Conservation (phyloP, 2,797 vertebrate species). For the Artibeus lituratus region DNA sequence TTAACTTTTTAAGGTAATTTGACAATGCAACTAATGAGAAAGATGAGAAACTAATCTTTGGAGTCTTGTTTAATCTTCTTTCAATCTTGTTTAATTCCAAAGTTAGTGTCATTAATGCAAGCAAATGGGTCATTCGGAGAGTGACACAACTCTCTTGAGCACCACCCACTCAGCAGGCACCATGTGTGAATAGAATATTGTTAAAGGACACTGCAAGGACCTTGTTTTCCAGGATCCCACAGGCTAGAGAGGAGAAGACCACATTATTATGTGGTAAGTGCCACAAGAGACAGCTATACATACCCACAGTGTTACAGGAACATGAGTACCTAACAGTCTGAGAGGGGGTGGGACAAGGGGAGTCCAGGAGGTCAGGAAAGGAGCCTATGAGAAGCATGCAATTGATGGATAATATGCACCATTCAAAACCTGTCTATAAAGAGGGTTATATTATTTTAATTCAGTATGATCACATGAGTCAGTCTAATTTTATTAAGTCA, state of each 20-base stretch:
- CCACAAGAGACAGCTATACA: background rate
- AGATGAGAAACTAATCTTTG: background rate
- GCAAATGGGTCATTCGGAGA: background rate
- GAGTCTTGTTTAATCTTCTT: background rate
- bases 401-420: background rate
- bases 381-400: background rate
- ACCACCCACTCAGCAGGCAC: background rate
- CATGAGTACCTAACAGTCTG: background rate
- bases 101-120: background rate
- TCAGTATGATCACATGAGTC: background rate
- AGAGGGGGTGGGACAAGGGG: accelerated
- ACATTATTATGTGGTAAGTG: background rate
- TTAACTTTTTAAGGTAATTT: background rate
- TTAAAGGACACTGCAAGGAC: background rate
- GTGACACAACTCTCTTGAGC: background rate
- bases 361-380: background rate
- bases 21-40: background rate
- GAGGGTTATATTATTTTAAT: background rate
- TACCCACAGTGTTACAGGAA: background rate
- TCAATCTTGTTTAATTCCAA: background rate
- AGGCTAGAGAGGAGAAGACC: background rate
- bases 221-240: background rate
- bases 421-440: background rate
- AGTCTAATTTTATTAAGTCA: background rate
- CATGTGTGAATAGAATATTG: background rate